Evolutionary conservation across 2,888 invertebrate genomes (phyloP).

Genomic region (Platycheirus albimanus): DNA sequence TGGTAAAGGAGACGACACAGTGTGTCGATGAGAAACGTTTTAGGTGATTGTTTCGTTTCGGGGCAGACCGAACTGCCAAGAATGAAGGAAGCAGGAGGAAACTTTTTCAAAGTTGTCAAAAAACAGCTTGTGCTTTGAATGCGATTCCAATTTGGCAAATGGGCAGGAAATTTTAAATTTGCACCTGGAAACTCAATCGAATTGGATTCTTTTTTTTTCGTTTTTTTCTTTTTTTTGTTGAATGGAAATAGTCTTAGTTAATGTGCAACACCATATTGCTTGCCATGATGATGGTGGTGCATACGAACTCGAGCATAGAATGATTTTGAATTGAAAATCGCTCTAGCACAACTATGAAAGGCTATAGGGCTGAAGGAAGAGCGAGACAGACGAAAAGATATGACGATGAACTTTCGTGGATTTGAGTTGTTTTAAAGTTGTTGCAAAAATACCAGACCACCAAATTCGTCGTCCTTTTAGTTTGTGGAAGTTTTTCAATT

Average conservation of each 20-base stretch:
- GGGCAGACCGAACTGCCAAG: neutral
- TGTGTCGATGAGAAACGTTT: conserved; percentile 24
- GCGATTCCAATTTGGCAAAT: conserved; percentile 54
- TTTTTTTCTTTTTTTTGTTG: neutral
- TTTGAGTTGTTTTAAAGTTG: conserved; percentile 36
- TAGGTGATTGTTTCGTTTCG: conserved; percentile 15
- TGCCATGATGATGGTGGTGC: conserved; percentile 24
- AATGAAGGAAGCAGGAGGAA: neutral
- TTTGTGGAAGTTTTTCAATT: conserved; percentile 43
- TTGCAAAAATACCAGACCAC: neutral
- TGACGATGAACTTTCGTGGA: conserved; percentile 20
- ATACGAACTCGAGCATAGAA: neutral
- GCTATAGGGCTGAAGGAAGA: neutral
- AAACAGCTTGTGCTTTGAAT: conserved; percentile 19
- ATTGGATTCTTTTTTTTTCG: conserved; percentile 5
- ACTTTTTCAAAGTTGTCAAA: conserved; percentile 37
- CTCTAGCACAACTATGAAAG: conserved; percentile 13
- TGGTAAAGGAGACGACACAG: neutral
- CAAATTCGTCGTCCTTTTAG: neutral
- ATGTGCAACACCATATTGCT: conserved; percentile 10
- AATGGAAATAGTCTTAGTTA: conserved; percentile 26
- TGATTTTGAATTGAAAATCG: conserved; percentile 26
- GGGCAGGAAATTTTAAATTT: conserved; percentile 49
- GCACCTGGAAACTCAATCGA: conserved; percentile 35
- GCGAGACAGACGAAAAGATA: too few relatives aligned